Base-by-base conservation (phyloP, 2,797 vertebrate genomes). In the Enteromius mattozi region DNA sequence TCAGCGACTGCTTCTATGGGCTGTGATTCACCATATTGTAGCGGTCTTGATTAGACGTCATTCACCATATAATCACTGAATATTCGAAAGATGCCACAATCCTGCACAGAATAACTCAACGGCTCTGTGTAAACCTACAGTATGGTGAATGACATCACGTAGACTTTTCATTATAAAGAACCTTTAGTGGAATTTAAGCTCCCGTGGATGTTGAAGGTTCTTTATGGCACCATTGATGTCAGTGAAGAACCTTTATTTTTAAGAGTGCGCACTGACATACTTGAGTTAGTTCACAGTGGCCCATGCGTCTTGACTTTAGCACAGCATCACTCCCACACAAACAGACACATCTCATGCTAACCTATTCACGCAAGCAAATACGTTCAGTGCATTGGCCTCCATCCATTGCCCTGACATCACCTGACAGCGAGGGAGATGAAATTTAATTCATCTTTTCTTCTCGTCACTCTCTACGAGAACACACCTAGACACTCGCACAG, bases 341-440 rank as follows among this genome's bases (percentile, higher is more conserved):
- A 61, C 47, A 78, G 6, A 78, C 30, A 65, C 47, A 77, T 71
- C 68, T 72, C 27, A 21, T 13, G 0, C 27, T 65, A 74, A 61
- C 40, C 27, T 82, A 56, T 59, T 71, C 47, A 68, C 80, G 6
- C 51, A 84, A 80, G 84, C 86, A 89, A 87, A 87, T 84, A 80
- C 49, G 54, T 82, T 84, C 75, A 42, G 14, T 56, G 85, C 90
- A 80, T 85, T 87, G 83, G 87, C 63, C 82, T 33, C 66, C 75
- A 54, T 80, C 78, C 83, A 65, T 86, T 70, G 42, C 72, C n/a
- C 84, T 63, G 74, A 81, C 80, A 71, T 80, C 30, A 65, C 79
- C 84, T 70, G 70, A 80, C 61, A 72, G 76, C 54, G 47, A n/a
- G 19, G 70, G 71, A 78, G 77, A 70, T 81, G 74, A 85, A 78